Percentiles rank a stretch among this genome's conserved stretches.
phyloP scores from a whole-genome alignment of 2,113 vertebrate genomes.

The Carettochelys insculpta region DNA sequence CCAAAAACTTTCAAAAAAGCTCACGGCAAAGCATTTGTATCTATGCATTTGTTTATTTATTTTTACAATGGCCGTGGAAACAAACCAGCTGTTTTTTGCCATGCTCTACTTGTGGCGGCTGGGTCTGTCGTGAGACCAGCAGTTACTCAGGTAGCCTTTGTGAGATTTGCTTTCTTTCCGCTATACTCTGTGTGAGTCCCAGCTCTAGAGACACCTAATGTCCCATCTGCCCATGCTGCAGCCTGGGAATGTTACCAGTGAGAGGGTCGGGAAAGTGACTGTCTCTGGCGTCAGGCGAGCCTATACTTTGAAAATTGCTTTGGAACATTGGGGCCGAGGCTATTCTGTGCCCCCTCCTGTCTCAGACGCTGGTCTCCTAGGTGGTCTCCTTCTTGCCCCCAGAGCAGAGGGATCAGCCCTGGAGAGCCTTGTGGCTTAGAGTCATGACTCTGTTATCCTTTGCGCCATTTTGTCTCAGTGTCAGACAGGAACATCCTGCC shows the following conservation, averaged over 20 bases:
- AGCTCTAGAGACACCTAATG: not conserved
- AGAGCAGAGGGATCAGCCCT: not conserved
- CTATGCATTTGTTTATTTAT: too few species aligned
- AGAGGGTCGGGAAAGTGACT: not conserved
- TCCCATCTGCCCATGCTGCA: not conserved
- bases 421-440: not conserved
- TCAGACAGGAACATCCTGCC: not conserved
- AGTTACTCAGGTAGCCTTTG: too few species aligned
- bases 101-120: too few species aligned
- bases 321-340: too few species aligned
- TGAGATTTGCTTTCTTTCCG: not conserved
- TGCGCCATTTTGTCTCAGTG: not conserved
- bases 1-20: too few species aligned
- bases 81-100: too few species aligned
- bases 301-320: not conserved
- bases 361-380: rapidly evolving
- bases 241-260: not conserved
- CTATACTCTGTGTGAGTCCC: not conserved
- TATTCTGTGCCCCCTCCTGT: not conserved
- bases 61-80: too few species aligned
- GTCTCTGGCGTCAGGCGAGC: not conserved
- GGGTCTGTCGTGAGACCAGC: too few species aligned
- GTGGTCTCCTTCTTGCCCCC: rapidly evolving
- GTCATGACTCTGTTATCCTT: not conserved
- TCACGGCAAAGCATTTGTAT: too few species aligned